Evolutionary conservation across 1,140 invertebrate species (phyloP).

Genomic region (Drosophila funebris): DNA sequence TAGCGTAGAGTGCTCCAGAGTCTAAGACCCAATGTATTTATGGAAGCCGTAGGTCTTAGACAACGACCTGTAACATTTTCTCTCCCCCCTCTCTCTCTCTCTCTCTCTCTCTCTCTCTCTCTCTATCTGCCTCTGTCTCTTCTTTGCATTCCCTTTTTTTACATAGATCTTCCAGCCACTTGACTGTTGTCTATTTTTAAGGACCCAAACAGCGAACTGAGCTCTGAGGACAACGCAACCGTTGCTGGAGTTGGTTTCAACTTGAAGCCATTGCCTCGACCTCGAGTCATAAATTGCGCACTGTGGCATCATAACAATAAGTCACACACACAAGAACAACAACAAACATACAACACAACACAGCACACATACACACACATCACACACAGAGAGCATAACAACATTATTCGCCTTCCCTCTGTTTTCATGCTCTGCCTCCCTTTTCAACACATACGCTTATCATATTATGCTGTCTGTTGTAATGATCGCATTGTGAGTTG

Average conservation of each 20-base stretch:
- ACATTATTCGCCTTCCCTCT: neutral
- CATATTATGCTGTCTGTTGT: neutral
- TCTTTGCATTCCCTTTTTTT: conserved; percentile 30
- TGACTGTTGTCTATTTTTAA: conserved; percentile 61
- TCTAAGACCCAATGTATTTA: conserved; percentile 49
- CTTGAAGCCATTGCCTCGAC: conserved; percentile 42
- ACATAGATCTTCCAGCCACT: conserved; percentile 1
- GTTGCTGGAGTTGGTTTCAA: conserved; percentile 21
- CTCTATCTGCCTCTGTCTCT: conserved; percentile 39
- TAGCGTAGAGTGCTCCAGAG: conserved; percentile 45
- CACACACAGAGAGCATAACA: neutral
- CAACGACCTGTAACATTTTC: conserved; percentile 18
- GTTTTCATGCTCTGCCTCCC: neutral
- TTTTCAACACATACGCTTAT: neutral
- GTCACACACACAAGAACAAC: conserved; percentile 52
- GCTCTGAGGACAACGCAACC: neutral
- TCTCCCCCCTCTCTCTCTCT: conserved; percentile 25
- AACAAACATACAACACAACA: conserved; percentile 1
- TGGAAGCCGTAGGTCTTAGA: conserved; percentile 25
- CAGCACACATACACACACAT: neutral
- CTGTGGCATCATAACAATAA: conserved; percentile 82
- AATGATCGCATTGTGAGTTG: neutral
- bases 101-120: neutral
- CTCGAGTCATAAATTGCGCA: conserved; percentile 79
- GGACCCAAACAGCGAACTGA: conserved; percentile 21